Conservation (phyloP, 2,888 invertebrate species). For the Zhuqinia jingwanae region DNA sequence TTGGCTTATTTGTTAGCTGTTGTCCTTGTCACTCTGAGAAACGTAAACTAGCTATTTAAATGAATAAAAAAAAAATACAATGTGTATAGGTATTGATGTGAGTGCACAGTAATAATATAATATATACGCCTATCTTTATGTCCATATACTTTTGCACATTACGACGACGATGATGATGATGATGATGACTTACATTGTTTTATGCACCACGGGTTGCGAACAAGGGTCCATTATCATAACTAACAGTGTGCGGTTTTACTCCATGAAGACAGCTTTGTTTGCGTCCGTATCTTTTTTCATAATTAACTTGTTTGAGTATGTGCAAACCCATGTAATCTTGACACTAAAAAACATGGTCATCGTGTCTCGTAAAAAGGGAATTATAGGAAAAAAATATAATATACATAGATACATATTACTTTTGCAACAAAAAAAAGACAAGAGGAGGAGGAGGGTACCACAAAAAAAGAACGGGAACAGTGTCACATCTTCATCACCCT, state of each 20-base stretch:
- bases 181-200: constrained; percentile 14
- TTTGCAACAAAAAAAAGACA: too few species aligned
- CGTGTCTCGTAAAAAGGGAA: constrained; percentile 22
- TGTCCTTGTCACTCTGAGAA: constrained; percentile 26
- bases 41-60: not conserved
- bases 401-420: not conserved
- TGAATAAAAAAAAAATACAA: too few species aligned
- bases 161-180: not conserved
- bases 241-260: constrained; percentile 6
- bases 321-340: constrained; percentile 49
- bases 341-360: constrained; percentile 41
- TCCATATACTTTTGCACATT: not conserved
- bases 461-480: constrained; percentile 52
- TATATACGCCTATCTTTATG: not conserved
- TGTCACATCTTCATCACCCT: constrained; percentile 63
- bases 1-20: not conserved
- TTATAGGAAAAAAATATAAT: not conserved
- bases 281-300: constrained; percentile 19
- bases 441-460: constrained; percentile 5
- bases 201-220: constrained; percentile 1
- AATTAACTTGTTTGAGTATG: constrained; percentile 55
- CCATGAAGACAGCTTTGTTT: constrained; percentile 25
- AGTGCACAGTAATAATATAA: not conserved
- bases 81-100: not conserved
- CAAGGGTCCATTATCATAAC: constrained; percentile 6